These are phyloP conservation scores for Venustoraphidia nigricollis DNA, from an alignment of 2,888 invertebrate species.

Conservation along the genomic window DNA sequence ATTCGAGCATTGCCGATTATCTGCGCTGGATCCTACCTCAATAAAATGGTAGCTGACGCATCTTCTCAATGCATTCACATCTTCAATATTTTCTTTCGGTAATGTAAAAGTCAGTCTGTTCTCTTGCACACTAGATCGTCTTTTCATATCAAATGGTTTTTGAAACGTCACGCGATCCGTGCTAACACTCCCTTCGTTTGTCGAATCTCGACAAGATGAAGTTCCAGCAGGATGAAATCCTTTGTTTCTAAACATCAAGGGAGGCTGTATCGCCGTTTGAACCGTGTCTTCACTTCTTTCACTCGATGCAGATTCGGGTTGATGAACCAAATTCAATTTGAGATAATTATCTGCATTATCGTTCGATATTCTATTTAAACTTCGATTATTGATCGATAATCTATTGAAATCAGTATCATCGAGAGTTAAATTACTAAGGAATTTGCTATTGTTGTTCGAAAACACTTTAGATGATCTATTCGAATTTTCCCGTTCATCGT, in stretches of 20 bases:
- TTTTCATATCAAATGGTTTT: slow-evolving; percentile 41
- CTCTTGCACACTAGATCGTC: slow-evolving; percentile 21
- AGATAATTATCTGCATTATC: too few species aligned
- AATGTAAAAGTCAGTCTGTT: background rate
- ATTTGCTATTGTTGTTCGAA: too few species aligned
- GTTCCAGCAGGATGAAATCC: slow-evolving; percentile 15
- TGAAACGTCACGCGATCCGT: slow-evolving; percentile 33
- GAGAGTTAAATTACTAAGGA: too few species aligned
- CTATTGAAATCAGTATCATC: too few species aligned
- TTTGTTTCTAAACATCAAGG: slow-evolving; percentile 42
- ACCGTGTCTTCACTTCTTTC: slow-evolving; percentile 17
- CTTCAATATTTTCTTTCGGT: background rate
- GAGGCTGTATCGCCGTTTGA: slow-evolving; percentile 31
- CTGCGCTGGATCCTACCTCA: slow-evolving; percentile 12
- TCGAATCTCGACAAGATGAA: background rate
- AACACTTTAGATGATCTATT: too few species aligned
- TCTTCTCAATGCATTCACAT: slow-evolving; percentile 22
- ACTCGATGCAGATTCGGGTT: slow-evolving; percentile 20
- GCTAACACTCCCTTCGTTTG: slow-evolving; percentile 6
- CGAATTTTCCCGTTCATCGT: too few species aligned
- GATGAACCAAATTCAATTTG: slow-evolving; percentile 6
- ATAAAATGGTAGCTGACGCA: slow-evolving; percentile 35
- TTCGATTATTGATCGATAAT: too few species aligned
- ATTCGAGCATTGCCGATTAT: slow-evolving; percentile 8
- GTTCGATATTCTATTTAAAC: too few species aligned